Conservation (phyloP, 2,888 invertebrate genomes). For the Ptychoptera contaminata region DNA sequence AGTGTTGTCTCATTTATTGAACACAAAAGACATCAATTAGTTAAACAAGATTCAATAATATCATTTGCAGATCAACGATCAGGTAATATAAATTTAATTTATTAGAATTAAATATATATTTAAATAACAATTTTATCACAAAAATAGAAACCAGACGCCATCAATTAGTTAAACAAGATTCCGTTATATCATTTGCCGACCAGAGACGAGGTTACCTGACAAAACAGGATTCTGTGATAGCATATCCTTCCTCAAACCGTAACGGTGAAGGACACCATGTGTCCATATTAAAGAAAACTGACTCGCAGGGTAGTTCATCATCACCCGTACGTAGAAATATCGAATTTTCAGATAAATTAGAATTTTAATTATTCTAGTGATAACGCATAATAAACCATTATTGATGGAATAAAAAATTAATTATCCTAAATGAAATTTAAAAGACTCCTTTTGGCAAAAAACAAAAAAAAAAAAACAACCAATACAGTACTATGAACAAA, state of each 20-base stretch:
- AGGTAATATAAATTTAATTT: slow-evolving; percentile 13
- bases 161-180: slow-evolving; percentile 30
- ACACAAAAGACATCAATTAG: slow-evolving; percentile 28
- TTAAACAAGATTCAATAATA: slow-evolving; percentile 30
- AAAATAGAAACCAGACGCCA: slow-evolving; percentile 17
- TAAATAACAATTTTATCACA: not conserved
- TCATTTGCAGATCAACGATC: slow-evolving; percentile 31
- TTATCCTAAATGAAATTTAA: no score
- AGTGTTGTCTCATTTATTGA: slow-evolving; percentile 20
- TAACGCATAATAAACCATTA: no score
- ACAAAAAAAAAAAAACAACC: no score
- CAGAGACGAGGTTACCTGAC: slow-evolving; percentile 26
- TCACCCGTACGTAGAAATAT: slow-evolving; percentile 26
- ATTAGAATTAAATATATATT: not conserved
- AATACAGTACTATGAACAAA: no score
- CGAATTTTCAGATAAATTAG: slow-evolving; percentile 16
- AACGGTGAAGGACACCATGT: slow-evolving; percentile 29
- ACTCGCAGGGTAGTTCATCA: slow-evolving; percentile 23
- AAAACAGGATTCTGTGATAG: slow-evolving; percentile 30
- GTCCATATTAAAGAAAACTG: slow-evolving; percentile 30
- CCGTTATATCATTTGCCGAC: slow-evolving; percentile 31
- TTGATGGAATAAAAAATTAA: no score
- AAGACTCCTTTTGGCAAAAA: no score
- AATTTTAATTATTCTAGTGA: not conserved
- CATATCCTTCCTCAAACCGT: slow-evolving; percentile 20